Evolutionary conservation across 2,888 invertebrate species (phyloP), one percentile per base, ranked within the genome.

Genomic region (Lepidochitona cinerea): DNA sequence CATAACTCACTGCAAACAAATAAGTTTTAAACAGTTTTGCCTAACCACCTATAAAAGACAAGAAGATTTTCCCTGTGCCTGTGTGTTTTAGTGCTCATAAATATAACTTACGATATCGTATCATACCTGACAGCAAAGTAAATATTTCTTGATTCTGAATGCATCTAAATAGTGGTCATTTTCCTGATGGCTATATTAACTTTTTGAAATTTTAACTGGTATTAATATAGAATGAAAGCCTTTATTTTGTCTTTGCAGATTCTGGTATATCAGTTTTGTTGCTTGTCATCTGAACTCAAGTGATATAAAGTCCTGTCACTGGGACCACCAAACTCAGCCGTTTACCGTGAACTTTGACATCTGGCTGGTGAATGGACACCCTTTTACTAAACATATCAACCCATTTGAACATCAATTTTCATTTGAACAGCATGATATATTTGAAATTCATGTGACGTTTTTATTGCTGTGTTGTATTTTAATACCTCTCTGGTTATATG

Each of bases 281-380:
- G 94, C 98, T 33, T 99, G 98, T 91, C 96, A 96, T 88, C 93
- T 95, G 77, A 83, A 88, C 74, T 68, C 74, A 0, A 94, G 94
- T 0, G 74, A 79, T 18, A 52, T 68, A 6, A 68, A 68, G 26
- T 49, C 74, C 4, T 90, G 90, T 79, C 66, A 79, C 14, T 90
- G 89, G 89, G 68, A 69, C 5, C 77, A 82, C 68, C 67, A 75
- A 6, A 49, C 71, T 9, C 75, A 80, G 32, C 65, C 78, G 37
- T 74, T 86, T 18, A 88, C 91, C 70, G 91, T 96, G 18, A 92
- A 94, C 70, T 99, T 98, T 90, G 96, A 99, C 90, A 95, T 99
- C 81, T 97, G 97, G 95, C 93, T 99, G 67, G 98, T 98, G 7
- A 99, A 99, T 91, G 98, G 98, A 35, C 96, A 96, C 91, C 99